A percentile compares a stretch with the other conserved stretches of the same genome.
These are phyloP conservation scores for Diadegma fenestrale DNA, from an alignment of 2,888 invertebrate genomes.

Conservation along the genomic window DNA sequence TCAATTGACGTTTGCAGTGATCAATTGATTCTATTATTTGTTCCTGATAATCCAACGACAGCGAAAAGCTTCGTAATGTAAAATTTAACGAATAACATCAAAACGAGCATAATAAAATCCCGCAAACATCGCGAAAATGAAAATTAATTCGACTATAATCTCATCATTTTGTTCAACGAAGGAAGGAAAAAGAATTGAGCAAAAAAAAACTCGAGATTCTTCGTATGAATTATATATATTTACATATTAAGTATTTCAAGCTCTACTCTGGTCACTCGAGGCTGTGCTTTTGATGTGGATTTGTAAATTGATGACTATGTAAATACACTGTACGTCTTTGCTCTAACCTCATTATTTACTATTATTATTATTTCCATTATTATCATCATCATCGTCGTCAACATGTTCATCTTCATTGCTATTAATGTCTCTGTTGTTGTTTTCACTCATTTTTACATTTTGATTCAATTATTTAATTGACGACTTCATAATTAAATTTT, in stretches of 20 bases:
- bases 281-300: conserved; percentile 65
- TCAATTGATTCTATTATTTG: conserved; percentile 53
- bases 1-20: conserved; percentile 44
- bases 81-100: neutral
- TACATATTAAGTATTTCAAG: conserved; percentile 51
- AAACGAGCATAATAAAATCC: conserved; percentile 20
- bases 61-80: conserved; percentile 7
- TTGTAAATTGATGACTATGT: conserved; percentile 63
- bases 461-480: conserved; percentile 9
- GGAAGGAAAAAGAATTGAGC: conserved; percentile 4
- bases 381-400: neutral
- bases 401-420: neutral
- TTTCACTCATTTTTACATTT: neutral
- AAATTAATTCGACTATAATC: conserved; percentile 24
- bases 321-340: conserved; percentile 64
- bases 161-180: neutral
- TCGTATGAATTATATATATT: conserved; percentile 24
- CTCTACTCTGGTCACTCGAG: conserved; percentile 42
- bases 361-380: conserved; percentile 15
- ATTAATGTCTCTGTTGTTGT: neutral
- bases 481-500: conserved; percentile 7
- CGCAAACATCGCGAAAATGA: conserved; percentile 27
- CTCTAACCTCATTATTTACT: conserved; percentile 22
- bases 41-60: conserved; percentile 21
- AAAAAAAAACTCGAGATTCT: conserved; percentile 10